Conservation (phyloP, 53 echinoderm and acorn worm species). For the Mesocentrotus franciscanus region DNA sequence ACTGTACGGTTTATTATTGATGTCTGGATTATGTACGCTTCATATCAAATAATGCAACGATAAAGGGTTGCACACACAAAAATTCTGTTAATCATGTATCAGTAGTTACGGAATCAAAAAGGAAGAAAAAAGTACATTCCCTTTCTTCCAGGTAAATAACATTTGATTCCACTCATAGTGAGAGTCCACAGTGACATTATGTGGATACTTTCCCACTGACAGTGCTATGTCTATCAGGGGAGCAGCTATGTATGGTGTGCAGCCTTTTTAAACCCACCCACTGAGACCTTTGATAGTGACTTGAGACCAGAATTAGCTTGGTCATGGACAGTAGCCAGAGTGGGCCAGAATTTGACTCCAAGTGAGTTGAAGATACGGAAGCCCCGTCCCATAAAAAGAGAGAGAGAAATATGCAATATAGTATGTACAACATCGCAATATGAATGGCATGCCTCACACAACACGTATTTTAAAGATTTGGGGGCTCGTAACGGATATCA, state of each 20-base stretch:
- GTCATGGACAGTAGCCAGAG: neutral
- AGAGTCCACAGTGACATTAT: neutral
- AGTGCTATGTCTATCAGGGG: neutral
- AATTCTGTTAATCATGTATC: neutral
- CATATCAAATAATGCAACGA: neutral
- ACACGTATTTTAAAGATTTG: too few relatives aligned
- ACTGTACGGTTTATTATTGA: neutral
- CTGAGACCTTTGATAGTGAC: neutral
- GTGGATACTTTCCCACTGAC: neutral
- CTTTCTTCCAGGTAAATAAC: neutral
- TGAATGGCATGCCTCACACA: neutral
- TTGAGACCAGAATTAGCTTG: neutral
- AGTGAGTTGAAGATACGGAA: neutral
- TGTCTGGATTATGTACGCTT: neutral
- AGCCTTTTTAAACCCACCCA: neutral
- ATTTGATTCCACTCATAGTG: neutral
- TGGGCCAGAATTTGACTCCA: neutral
- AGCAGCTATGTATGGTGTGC: neutral
- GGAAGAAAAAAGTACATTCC: constrained; percentile 27
- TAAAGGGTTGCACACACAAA: neutral
- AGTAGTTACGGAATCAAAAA: neutral
- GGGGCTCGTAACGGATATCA: too few relatives aligned
- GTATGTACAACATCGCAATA: neutral
- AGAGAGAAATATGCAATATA: neutral
- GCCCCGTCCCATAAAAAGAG: neutral